Evolutionary conservation across 1,140 invertebrate genomes (phyloP).

Genomic region (Diachasmimorpha longicaudata): DNA sequence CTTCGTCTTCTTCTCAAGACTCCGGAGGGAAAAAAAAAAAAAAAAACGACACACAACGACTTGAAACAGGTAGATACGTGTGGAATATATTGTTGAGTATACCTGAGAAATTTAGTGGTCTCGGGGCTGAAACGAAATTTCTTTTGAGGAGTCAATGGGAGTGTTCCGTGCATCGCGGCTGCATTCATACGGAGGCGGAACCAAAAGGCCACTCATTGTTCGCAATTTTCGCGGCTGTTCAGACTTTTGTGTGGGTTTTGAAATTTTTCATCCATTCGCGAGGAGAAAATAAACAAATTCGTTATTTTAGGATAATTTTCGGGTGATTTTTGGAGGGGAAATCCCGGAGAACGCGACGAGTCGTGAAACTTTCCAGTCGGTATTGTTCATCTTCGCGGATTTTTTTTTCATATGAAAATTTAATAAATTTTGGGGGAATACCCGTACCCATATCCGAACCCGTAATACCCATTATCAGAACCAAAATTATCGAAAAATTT

Average conservation of each 20-base stretch:
- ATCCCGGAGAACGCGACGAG: neutral
- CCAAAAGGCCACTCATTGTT: neutral
- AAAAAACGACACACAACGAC: neutral
- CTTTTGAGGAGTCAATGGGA: neutral
- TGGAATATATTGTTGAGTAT: slow-evolving; percentile 11
- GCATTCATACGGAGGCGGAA: neutral
- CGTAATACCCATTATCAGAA: no score
- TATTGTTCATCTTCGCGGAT: neutral
- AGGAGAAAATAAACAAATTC: neutral
- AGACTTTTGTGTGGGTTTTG: neutral
- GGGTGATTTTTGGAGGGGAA: neutral
- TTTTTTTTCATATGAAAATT: no score
- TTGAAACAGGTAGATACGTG: neutral
- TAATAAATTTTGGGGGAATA: no score
- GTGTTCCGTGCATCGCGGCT: neutral
- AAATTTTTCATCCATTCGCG: neutral
- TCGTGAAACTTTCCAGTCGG: no score
- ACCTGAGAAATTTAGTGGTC: slow-evolving; percentile 6
- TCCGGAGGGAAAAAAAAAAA: neutral
- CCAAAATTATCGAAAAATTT: neutral
- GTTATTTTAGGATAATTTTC: neutral
- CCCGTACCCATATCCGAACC: no score
- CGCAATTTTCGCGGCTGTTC: neutral
- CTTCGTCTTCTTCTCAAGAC: neutral
- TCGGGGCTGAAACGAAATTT: neutral